Percentiles rank a stretch among this genome's conserved stretches.
Conservation (phyloP, 2,113 vertebrate genomes). For the Antennarius striatus region DNA sequence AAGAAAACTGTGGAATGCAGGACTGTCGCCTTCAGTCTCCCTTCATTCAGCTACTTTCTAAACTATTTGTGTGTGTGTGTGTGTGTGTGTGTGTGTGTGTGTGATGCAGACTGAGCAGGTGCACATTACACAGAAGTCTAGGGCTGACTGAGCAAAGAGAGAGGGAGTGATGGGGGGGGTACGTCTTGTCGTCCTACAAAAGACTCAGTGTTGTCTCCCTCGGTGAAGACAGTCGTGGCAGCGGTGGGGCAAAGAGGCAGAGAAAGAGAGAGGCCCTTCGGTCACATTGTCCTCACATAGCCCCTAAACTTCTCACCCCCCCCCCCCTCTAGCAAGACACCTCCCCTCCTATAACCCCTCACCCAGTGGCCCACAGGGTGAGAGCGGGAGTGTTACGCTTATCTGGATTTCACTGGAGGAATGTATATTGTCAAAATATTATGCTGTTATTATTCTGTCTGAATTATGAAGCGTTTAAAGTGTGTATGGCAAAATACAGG, state of each 20-base stretch:
- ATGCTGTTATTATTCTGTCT: background rate
- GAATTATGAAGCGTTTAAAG: background rate
- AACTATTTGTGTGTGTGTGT: conserved; percentile 25
- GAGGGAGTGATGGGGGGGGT: conserved; percentile 24
- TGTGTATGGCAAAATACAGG: background rate
- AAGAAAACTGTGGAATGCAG: conserved; percentile 30
- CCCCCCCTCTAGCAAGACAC: background rate
- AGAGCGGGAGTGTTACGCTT: conserved; percentile 14
- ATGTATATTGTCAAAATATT: background rate
- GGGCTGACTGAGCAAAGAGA: conserved; percentile 55
- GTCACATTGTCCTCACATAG: conserved; percentile 60
- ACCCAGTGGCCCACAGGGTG: conserved; percentile 31
- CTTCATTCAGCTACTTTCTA: conserved; percentile 39
- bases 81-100: conserved; percentile 31
- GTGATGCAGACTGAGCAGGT: conserved; percentile 63
- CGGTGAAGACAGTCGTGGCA: conserved; percentile 42
- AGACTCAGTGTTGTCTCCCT: conserved; percentile 68
- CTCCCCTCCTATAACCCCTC: conserved; percentile 36
- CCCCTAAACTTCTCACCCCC: conserved; percentile 13
- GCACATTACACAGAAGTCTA: conserved; percentile 65
- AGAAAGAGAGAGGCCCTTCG: conserved; percentile 43
- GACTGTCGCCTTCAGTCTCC: conserved; percentile 5
- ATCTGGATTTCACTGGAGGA: background rate
- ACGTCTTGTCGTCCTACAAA: conserved; percentile 73
- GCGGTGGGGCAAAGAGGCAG: conserved; percentile 21